Base-by-base conservation (phyloP, 2,888 invertebrate species). In the Trilocha varians region DNA sequence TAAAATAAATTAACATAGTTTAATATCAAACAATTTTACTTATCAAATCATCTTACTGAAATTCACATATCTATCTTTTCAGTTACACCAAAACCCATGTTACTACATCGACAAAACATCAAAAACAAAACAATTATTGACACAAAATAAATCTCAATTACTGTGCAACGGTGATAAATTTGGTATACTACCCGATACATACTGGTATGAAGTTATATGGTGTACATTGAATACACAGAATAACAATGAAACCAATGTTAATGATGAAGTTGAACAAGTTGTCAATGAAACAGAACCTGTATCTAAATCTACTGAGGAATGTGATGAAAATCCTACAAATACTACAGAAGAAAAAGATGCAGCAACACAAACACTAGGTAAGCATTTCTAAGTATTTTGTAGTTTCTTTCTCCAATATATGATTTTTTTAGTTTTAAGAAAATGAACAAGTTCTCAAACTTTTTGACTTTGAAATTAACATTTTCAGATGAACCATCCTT, bases 1-100 rank as follows among this genome's bases (percentile, higher is more conserved):
- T n/a, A n/a, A n/a, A n/a, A n/a, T n/a, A n/a, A n/a, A n/a, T n/a
- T n/a, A n/a, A n/a, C n/a, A n/a, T n/a, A n/a, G n/a, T n/a, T n/a
- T n/a, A n/a, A n/a, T n/a, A n/a, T n/a, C n/a, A n/a, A n/a, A n/a
- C n/a, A n/a, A n/a, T n/a, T n/a, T n/a, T n/a, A n/a, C n/a, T n/a
- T n/a, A n/a, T n/a, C n/a, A n/a, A n/a, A n/a, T n/a, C n/a, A n/a
- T n/a, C n/a, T n/a, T n/a, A n/a, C n/a, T n/a, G n/a, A n/a, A n/a
- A n/a, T n/a, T n/a, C n/a, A n/a, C n/a, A n/a, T n/a, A n/a, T n/a
- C n/a, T n/a, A n/a, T n/a, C n/a, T n/a, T 42, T 38, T 32, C 62
- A 89, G 88, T 59, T 82, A 17, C 88, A 89, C 52, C 63, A 70
- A 53, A 89, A 88, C 52, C 88, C 89, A 16, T 88, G 87, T 56